Evolutionary conservation across 2,888 invertebrate species (phyloP).

Genomic region (Mythimna vitellina): DNA sequence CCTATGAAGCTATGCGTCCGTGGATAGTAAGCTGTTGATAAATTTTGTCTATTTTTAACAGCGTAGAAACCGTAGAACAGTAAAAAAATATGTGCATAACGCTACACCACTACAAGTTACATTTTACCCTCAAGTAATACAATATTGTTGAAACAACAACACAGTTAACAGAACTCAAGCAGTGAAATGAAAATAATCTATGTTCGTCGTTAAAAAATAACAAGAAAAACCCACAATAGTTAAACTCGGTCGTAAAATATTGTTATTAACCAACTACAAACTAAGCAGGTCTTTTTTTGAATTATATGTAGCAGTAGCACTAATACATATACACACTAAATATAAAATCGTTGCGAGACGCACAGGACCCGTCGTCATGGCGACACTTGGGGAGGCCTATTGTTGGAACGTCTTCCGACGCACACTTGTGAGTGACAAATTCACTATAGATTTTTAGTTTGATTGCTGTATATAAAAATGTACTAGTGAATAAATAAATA

Average conservation of each 20-base stretch:
- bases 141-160: conserved; percentile 47
- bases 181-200: conserved; percentile 53
- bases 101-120: neutral
- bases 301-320: conserved; percentile 4
- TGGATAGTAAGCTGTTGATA: too few relatives aligned
- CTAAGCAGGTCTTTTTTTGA: conserved; percentile 28
- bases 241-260: conserved; percentile 56
- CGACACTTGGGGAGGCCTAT: too few relatives aligned
- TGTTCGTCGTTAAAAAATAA: conserved; percentile 51
- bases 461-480: too few relatives aligned
- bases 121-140: conserved; percentile 20
- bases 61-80: neutral
- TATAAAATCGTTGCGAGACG: too few relatives aligned
- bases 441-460: too few relatives aligned
- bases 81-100: neutral
- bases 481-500: too few relatives aligned
- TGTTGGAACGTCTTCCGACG: too few relatives aligned
- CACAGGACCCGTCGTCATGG: too few relatives aligned
- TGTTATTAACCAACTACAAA: conserved; percentile 51
- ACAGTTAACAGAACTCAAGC: conserved; percentile 37
- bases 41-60: neutral
- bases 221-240: conserved; percentile 54
- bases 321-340: too few relatives aligned
- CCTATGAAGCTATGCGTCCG: too few relatives aligned
- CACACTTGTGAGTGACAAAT: too few relatives aligned